A percentile compares a stretch with the other conserved stretches of the same genome.
Conservation (phyloP, 2,113 vertebrate species). For the Varanus salvator region DNA sequence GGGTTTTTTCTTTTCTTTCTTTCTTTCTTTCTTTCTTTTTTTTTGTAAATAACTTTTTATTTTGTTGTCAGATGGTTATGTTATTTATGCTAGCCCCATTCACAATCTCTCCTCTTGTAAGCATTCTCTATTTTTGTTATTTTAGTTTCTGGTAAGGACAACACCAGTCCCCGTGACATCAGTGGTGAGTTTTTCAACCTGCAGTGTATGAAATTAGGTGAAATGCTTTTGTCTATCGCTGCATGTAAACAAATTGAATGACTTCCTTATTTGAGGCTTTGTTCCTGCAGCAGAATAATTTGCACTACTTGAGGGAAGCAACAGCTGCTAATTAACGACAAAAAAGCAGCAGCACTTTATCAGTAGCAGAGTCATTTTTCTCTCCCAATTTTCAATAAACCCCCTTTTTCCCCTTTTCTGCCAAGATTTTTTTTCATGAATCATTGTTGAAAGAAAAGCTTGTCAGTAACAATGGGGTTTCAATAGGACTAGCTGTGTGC, state of each 20-base stretch:
- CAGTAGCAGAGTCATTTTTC: conserved; percentile 53
- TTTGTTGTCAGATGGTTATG: neutral
- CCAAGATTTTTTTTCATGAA: conserved; percentile 57
- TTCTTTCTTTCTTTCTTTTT: conserved; percentile 6
- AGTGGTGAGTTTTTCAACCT: conserved; percentile 50
- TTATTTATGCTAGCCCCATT: conserved; percentile 15
- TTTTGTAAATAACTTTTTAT: neutral
- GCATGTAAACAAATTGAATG: conserved; percentile 69
- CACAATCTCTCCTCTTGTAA: neutral
- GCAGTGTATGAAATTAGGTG: conserved; percentile 50
- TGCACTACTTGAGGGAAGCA: conserved; percentile 61
- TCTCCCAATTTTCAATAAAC: conserved; percentile 53
- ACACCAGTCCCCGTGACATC: conserved; percentile 34
- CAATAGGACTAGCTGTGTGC: neutral
- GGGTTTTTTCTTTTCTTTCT: neutral
- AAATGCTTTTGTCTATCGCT: conserved; percentile 61
- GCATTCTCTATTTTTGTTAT: neutral
- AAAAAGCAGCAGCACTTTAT: conserved; percentile 63
- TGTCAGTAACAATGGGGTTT: conserved; percentile 37
- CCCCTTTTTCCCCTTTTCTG: conserved; percentile 13
- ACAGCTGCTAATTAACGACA: conserved; percentile 68
- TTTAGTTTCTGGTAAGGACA: conserved; percentile 36
- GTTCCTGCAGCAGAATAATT: conserved; percentile 64
- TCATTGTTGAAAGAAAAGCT: conserved; percentile 49
- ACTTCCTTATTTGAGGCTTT: conserved; percentile 66